Evolutionary conservation across 2,888 invertebrate species (phyloP).

Genomic region (Chalcosyrphus nemorum): DNA sequence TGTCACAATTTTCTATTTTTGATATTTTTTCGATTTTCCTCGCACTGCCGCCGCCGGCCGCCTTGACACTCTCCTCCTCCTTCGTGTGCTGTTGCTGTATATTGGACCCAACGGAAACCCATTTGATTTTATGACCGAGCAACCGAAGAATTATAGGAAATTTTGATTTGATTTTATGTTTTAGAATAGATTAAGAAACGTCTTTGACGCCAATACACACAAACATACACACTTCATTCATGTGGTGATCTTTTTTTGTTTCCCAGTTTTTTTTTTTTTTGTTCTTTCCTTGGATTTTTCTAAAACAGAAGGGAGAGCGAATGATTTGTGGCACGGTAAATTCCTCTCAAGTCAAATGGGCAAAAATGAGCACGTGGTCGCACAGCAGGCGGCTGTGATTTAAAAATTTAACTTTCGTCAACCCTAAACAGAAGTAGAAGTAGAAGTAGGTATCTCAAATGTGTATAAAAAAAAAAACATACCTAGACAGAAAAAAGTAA

Average conservation of each 20-base stretch:
- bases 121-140: slow-evolving; percentile 73
- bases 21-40: slow-evolving; percentile 57
- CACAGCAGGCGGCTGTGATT: slow-evolving; percentile 64
- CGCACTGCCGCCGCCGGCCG: not conserved
- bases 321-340: slow-evolving; percentile 70
- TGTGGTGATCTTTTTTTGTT: slow-evolving; percentile 48
- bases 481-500: not conserved
- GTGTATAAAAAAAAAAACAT: not conserved
- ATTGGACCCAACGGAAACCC: slow-evolving; percentile 69
- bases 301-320: slow-evolving; percentile 53
- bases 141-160: slow-evolving; percentile 72
- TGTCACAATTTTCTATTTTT: slow-evolving; percentile 73
- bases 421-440: slow-evolving; percentile 36
- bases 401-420: slow-evolving; percentile 39
- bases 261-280: slow-evolving; percentile 11
- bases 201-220: slow-evolving; percentile 67
- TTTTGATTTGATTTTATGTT: slow-evolving; percentile 73
- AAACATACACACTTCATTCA: slow-evolving; percentile 40
- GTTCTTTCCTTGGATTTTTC: not conserved
- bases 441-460: not conserved
- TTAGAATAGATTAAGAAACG: slow-evolving; percentile 73
- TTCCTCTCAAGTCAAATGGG: slow-evolving; percentile 65
- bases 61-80: no score
- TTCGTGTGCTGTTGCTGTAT: no score
- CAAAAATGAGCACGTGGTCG: slow-evolving; percentile 70